Evolutionary conservation across 2,888 invertebrate species (phyloP), one percentile per base, ranked within the genome.

Genomic region (Troilus luridus): DNA sequence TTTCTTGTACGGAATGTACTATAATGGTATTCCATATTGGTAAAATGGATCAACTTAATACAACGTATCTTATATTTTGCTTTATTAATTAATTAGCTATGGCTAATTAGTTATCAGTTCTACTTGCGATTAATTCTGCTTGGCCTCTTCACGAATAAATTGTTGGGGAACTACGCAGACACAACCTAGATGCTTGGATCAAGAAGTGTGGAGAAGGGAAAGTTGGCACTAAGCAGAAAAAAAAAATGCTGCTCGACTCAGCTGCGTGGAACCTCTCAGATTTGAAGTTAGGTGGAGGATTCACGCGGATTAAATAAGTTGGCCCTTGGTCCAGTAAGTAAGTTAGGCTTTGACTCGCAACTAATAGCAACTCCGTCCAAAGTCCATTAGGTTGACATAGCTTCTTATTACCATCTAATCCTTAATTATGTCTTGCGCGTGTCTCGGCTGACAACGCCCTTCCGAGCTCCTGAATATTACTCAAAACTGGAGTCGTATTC

Each of bases 391-490:
- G 60, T 64, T 89, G 89, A 89, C 89, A 89, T 62, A 64, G 64
- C 62, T 62, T 89, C 89, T 89, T 89, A 89, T 89, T 89, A 89
- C 60, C 62, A 89, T 64, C 41, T 89, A 89, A 89, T 89, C 89
- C 89, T 89, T 89, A 89, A 89, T 89, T 89, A 89, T 89, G 89
- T 64, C 89, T 62, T 54, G 64, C 54, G 62, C 89, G 89, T 89
- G 89, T 64, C 54, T 27, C 24, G 89, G 62, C 0, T 89, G n/a
- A 64, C 54, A 89, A 89, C 64, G 54, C n/a, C 54, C 88, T 56
- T 54, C 85, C 5, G 56, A 81, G 12, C 67, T 24, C 12, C 67
- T 27, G 14, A 11, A 77, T 77, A 77, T 77, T 77, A 77, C 72
- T 77, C 72, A 77, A 77, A 77, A 41, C 41, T 77, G 7, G 41